Conservation (phyloP, 2,113 vertebrate species). For the Hepsetus odoe region DNA sequence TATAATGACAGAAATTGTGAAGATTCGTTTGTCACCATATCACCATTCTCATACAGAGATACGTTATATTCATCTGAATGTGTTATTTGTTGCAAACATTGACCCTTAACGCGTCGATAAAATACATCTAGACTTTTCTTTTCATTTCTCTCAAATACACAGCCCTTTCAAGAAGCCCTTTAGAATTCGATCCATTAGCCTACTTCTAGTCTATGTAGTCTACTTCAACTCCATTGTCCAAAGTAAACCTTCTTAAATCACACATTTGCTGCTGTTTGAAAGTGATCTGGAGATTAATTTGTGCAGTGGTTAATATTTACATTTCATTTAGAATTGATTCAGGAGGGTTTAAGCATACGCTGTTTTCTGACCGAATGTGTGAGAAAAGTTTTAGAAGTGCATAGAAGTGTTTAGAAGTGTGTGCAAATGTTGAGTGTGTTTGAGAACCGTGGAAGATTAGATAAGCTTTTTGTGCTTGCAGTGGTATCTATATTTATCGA, state of each 20-base stretch:
- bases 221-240: background rate
- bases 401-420: background rate
- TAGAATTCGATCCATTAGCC: background rate
- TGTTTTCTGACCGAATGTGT: background rate
- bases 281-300: background rate
- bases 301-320: background rate
- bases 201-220: too few species aligned
- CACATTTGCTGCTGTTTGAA: constrained; percentile 9
- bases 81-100: too few species aligned
- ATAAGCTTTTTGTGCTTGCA: background rate
- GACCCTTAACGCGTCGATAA: too few species aligned
- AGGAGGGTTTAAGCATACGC: background rate
- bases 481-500: constrained; percentile 25
- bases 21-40: too few species aligned
- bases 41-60: too few species aligned
- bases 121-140: background rate
- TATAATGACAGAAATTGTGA: too few species aligned
- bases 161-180: background rate
- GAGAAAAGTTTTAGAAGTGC: background rate
- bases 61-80: background rate
- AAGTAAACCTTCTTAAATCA: background rate
- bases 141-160: background rate
- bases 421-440: too few species aligned
- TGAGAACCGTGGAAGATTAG: background rate
- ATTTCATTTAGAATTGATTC: background rate